A percentile compares a stretch with the other conserved stretches of the same genome.
Evolutionary conservation across 2,113 vertebrate species (phyloP).

Genomic region (zebrafish (Danio rerio)): GRCz12tu NC_133187.1:27493501-27494000

Average conservation of each 20-base stretch:
- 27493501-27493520: not conserved
- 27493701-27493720: not conserved
- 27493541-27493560: slow-evolving; percentile 9
- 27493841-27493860: too few species aligned
- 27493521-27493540: not conserved
- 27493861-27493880: too few species aligned
- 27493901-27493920: too few species aligned
- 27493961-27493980: too few species aligned
- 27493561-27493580: slow-evolving; percentile 37
- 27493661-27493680: slow-evolving; percentile 28
- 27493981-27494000: too few species aligned
- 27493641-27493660: slow-evolving; percentile 37
- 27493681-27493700: not conserved
- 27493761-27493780: not conserved
- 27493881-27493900: too few species aligned
- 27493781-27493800: too few species aligned
- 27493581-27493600: not conserved
- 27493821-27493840: too few species aligned
- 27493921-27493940: too few species aligned
- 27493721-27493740: not conserved
- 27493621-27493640: slow-evolving; percentile 51
- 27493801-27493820: too few species aligned
- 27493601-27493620: slow-evolving; percentile 32
- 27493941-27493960: too few species aligned
- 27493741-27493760: slow-evolving; percentile 52